Base-by-base conservation (phyloP, 2,113 vertebrate genomes). In the Hiodon alosoides region DNA sequence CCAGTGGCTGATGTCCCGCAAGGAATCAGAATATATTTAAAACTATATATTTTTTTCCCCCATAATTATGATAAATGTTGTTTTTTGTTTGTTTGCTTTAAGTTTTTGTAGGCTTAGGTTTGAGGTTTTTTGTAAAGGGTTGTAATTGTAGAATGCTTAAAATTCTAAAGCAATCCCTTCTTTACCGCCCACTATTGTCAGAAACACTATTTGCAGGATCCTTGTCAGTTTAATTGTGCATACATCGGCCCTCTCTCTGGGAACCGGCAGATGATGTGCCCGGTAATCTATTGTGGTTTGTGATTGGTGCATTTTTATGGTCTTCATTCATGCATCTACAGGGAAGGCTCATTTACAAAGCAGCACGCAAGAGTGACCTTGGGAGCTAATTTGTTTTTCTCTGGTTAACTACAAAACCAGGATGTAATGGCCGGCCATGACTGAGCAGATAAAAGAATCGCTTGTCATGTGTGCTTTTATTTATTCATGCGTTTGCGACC, bases 311-410 rank as follows among this genome's bases (percentile, higher is more conserved):
- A 82, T 83, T 83, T 90, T 91, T 89, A 87, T 83, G 84, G 84
- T 78, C 77, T 79, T 81, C 79, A 87, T 89, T 92, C 87, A 88
- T 86, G 80, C 82, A 88, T 87, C 85, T 80, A 71, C 80, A 73
- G 79, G 82, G 85, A 85, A 46, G 72, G 77, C 86, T 90, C 85
- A 84, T 89, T 90, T 90, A 84, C 82, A 71, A 78, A 52, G 74
- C 76, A 61, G 76, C 83, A 81, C 85, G 84, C 81, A 84, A 79
- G 77, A 82, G 77, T 88, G 88, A 92, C 91, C 88, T 91, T 90
- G 86, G 83, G 87, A 90, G 83, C 85, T 90, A 87, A 88, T 91
- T 90, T 89, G 81, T 85, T 66, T 88, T 85, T 76, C 77, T 85
- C 78, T 79, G 52, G 76, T 89, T 87, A 89, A 88, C 85, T 79